phyloP scores from a whole-genome alignment of 2,888 invertebrate species.

The Cetonia aurata region DNA sequence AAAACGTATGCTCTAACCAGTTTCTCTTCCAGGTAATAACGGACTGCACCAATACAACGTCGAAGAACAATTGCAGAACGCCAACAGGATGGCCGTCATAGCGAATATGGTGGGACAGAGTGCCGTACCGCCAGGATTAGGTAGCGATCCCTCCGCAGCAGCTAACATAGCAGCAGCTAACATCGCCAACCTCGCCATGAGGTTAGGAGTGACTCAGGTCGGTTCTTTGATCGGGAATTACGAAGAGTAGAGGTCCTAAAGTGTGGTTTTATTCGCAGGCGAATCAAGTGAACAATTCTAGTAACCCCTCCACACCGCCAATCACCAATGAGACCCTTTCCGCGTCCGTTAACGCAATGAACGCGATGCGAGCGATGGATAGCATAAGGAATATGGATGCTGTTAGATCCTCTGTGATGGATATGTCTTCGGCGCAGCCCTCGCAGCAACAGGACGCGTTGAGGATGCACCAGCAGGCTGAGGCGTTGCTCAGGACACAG shows the following conservation, averaged over 20 bases:
- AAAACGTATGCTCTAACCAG: neutral
- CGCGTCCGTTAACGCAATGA: conserved; percentile 71
- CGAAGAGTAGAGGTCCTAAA: conserved; percentile 14
- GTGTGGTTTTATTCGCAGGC: conserved; percentile 57
- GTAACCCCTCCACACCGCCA: conserved; percentile 67
- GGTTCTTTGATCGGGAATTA: too few relatives aligned
- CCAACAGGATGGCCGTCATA: conserved; percentile 78
- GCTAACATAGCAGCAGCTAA: conserved; percentile 81
- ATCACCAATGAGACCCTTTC: conserved; percentile 66
- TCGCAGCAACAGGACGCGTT: conserved; percentile 65
- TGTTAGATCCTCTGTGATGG: conserved; percentile 69
- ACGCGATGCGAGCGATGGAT: conserved; percentile 73
- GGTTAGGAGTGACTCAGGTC: conserved; percentile 70
- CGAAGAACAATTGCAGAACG: conserved; percentile 71
- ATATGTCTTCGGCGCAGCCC: conserved; percentile 64
- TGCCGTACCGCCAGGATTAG: conserved; percentile 71
- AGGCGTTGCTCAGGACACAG: conserved; percentile 85
- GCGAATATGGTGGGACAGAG: conserved; percentile 76
- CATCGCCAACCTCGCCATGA: conserved; percentile 79
- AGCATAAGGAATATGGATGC: conserved; percentile 69
- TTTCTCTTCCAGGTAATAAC: conserved; percentile 66
- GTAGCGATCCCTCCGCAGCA: conserved; percentile 68
- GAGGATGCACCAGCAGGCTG: conserved; percentile 75
- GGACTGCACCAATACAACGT: conserved; percentile 76
- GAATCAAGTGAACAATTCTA: conserved; percentile 65